phyloP scores from a whole-genome alignment of 1,140 invertebrate species.

The Tetramorium alpestre region DNA sequence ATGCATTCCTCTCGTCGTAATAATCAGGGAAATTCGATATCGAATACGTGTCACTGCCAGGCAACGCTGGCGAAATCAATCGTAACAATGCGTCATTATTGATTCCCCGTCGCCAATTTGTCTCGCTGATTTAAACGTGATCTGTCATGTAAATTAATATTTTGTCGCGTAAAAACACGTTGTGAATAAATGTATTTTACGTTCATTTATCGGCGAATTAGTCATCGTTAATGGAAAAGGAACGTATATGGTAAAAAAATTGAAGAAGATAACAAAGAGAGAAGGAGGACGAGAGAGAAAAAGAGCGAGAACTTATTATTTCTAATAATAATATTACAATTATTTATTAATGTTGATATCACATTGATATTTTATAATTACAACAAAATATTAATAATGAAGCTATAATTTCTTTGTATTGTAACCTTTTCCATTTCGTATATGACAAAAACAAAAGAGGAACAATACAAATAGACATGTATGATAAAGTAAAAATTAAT shows the following conservation, averaged over 20 bases:
- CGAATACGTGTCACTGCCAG: constrained; percentile 36
- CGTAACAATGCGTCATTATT: constrained; percentile 38
- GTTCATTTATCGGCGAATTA: constrained; percentile 18
- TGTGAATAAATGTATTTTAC: constrained; percentile 9
- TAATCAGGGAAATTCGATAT: constrained; percentile 28
- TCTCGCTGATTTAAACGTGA: constrained; percentile 14
- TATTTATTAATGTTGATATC: neutral
- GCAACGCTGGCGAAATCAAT: constrained; percentile 17
- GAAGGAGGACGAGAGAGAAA: neutral
- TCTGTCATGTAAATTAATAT: constrained; percentile 5
- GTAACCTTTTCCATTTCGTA: neutral
- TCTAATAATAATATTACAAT: neutral
- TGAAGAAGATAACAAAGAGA: neutral
- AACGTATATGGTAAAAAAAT: neutral
- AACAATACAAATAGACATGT: neutral
- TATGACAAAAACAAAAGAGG: neutral
- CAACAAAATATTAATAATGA: neutral
- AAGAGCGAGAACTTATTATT: neutral
- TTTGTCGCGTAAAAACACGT: neutral
- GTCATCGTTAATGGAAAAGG: neutral
- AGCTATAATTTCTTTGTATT: neutral
- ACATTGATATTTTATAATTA: neutral
- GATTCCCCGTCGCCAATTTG: constrained; percentile 15
- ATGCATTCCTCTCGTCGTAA: constrained; percentile 17
- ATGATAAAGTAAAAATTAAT: neutral